Evolutionary conservation across 2,888 invertebrate genomes (phyloP), one percentile per base, ranked within the genome.

Genomic region (Rhimphoctona megacephalus): DNA sequence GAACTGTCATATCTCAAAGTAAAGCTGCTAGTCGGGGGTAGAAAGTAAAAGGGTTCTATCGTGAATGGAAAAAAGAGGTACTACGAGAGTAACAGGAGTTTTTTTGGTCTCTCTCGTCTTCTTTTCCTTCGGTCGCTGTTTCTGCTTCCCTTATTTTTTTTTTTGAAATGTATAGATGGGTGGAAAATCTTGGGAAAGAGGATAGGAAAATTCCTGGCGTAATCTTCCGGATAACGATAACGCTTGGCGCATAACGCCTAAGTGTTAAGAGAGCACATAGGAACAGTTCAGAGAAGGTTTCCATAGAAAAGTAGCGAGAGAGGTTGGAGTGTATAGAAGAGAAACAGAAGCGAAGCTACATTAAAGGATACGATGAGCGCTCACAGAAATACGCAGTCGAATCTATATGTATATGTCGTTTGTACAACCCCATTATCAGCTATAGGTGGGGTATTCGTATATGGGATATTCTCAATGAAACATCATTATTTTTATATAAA

Each of bases 171-270:
- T 76, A 86, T 74, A 70, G 77, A 46, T 46, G 72, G 64, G 52
- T 84, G 83, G 79, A 78, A 88, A 79, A 85, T 88, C 84, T 77
- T 77, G 54, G 78, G 66, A 25, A 72, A 83, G 70, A 66, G 73
- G 64, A 78, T 69, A 74, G 86, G 84, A 86, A 88, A 86, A 85
- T 88, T 88, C 73, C 86, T 81, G 77, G 83, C 81, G 87, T 88
- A 88, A 88, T 88, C 88, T 88, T 82, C 82, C 81, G 83, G 85
- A 85, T 88, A 88, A 88, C 83, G 88, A 81, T 88, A 88, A 88
- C 87, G 86, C 80, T 81, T 82, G 83, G 86, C 87, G 87, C 86
- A 88, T 87, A 83, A 88, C 83, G 83, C 85, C 85, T 85, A 88
- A 87, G 88, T 88, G 88, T 88, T 88, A 85, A 88, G 87, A 88